phyloP scores from a whole-genome alignment of 2,797 vertebrate genomes.

The Petrocephalus sullivani region DNA sequence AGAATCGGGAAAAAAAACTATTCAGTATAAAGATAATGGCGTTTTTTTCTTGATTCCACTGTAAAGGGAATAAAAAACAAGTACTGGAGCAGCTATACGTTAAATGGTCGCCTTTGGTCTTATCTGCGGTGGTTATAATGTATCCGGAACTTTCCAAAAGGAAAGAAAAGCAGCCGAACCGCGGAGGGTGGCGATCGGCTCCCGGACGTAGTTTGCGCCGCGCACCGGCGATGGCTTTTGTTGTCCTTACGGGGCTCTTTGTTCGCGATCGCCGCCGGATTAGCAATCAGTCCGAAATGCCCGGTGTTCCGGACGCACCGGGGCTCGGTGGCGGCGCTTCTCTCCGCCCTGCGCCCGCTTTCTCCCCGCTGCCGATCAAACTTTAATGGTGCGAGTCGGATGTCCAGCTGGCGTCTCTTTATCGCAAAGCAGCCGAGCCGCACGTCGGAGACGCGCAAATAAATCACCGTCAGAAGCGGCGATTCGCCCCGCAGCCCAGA shows the following conservation, averaged over 20 bases:
- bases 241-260: conserved; percentile 40
- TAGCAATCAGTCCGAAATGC: conserved; percentile 10
- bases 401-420: background rate
- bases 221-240: conserved; percentile 28
- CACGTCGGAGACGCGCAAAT: background rate
- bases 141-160: background rate
- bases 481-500: background rate
- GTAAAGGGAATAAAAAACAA: background rate
- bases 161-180: background rate
- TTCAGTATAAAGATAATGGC: background rate
- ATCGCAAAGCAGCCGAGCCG: background rate
- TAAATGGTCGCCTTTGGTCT: conserved; percentile 10
- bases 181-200: background rate
- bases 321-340: background rate
- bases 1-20: background rate
- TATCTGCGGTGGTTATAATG: background rate
- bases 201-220: background rate
- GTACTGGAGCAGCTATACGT: background rate
- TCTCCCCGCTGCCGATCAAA: background rate
- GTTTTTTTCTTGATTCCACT: background rate
- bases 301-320: background rate
- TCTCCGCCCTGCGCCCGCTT: background rate
- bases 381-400: background rate
- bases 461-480: background rate
- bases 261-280: conserved; percentile 46